Evolutionary conservation across 2,888 invertebrate genomes (phyloP), one percentile per base, ranked within the genome.

Genomic region (Cataglyphis cursor): DNA sequence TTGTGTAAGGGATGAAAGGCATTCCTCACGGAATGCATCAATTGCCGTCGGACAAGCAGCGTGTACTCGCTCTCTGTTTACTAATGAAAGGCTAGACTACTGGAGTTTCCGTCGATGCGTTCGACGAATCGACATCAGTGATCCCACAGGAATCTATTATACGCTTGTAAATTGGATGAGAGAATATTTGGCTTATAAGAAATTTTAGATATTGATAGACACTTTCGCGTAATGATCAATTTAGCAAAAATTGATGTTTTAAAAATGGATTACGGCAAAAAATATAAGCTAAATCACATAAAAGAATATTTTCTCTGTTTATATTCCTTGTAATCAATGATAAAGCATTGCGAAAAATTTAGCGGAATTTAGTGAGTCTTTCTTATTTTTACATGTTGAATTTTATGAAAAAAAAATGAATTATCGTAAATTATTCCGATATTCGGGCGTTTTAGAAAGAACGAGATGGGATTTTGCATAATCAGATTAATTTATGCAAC

Each of bases 1-100:
- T 59, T 81, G 61, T 64, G 68, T 62, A 18, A 68, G 66, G 73
- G 84, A 86, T 87, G 86, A 87, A 86, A 81, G 83, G 81, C 84
- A 82, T 86, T 70, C 82, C 73, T 66, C 44, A 28, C 51, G 82
- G 87, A 84, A 87, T 85, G 44, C 65, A 82, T 66, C 78, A 59
- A 68, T 82, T 81, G 73, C 82, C 62, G 66, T 62, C 65, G 24
- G 31, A 38, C 65, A 64, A 57, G 64, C 82, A 74, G 72, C 57
- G 75, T 85, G 70, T 48, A 81, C 70, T 54, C 44, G 44, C 70
- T 70, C 24, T 31, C 68, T 72, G 78, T 59, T 85, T 74, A 54
- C 41, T 70, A 74, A 84, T 73, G 72, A 66, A 70, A 85, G 81
- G 62, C 38, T 51, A 54, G 38, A 74, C 62, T 35, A 54, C 31